These are phyloP conservation scores for Meteorus colon DNA, from an alignment of 2,888 invertebrate genomes.

Conservation along the genomic window DNA sequence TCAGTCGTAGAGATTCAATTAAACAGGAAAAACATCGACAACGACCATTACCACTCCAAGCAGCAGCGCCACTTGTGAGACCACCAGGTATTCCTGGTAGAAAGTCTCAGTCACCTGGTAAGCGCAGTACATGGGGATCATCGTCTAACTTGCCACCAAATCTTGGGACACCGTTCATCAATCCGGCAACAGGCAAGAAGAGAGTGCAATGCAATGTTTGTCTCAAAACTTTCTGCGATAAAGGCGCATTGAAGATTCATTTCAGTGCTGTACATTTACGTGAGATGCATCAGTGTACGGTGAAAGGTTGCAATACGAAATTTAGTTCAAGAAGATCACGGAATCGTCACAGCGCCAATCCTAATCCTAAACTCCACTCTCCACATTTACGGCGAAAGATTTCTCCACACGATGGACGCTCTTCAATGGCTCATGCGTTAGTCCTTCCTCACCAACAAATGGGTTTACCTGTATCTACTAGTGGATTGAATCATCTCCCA, in stretches of 20 bases:
- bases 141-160: constrained; percentile 85
- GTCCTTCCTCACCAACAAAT: constrained; percentile 82
- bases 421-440: constrained; percentile 89
- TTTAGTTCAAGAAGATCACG: constrained; percentile 96
- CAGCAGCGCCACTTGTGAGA: constrained; percentile 70
- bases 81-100: constrained; percentile 75
- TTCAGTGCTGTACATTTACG: constrained; percentile 98
- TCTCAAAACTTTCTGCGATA: constrained; percentile 99
- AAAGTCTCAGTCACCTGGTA: constrained; percentile 84
- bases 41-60: constrained; percentile 70
- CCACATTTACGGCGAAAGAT: constrained; percentile 95
- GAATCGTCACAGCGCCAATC: constrained; percentile 97
- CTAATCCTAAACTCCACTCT: constrained; percentile 97
- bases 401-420: constrained; percentile 94
- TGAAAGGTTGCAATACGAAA: constrained; percentile 99
- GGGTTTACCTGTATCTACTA: constrained; percentile 78
- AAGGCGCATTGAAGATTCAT: constrained; percentile 99
- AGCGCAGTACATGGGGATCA: constrained; percentile 77
- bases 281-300: constrained; percentile 99
- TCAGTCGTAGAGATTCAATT: constrained; percentile 76
- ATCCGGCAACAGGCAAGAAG: constrained; percentile 95
- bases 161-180: constrained; percentile 91
- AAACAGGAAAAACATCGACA: constrained; percentile 54
- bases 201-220: constrained; percentile 98
- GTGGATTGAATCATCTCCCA: constrained; percentile 82